Evolutionary conservation across 23 tunicate species (phyloP), one percentile per base, ranked within the genome.

Genomic region (Trididemnum miniatum): DNA sequence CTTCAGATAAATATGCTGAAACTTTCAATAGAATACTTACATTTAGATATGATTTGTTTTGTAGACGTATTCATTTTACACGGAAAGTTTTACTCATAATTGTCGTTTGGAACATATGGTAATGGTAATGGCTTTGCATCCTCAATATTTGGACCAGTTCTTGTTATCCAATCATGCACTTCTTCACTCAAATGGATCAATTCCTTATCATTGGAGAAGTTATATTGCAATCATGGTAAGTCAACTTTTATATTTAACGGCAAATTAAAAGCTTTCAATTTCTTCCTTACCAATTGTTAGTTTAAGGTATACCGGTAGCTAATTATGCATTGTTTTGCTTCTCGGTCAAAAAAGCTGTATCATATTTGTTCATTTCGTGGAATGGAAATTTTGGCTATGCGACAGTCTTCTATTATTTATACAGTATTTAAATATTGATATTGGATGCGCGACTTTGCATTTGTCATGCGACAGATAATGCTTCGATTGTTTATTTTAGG

Each of bases 61-160:
- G 35, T 82, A 92, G 90, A 52, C 78, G 12, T 78, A 87, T n/a
- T 62, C 86, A 1, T 59, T 83, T 24, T 87, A 84, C 65, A 77
- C 35, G 3, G 89, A 87, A 73, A 83, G 92, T 50, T 92, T 82
- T 62, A 59, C 65, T 20, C 86, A 92, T 38, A 86, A 89, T 26
- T 84, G 92, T 44, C 83, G 92, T 23, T 83, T 92, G 37, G 97
- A 92, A 64, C 97, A 92, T 80, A 87, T 92, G 92, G 89, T 79
- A 54, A 84, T 92, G 88, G 89, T 92, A 0, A 87, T 92, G 97
- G 92, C 84, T 0, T 31, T 92, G 79, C 97, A 92, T 50, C 92
- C 97, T 1, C 89, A 83, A 30, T 92, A 92, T 52, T 77, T 92
- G 76, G 71, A 87, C 65, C 80, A 83, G 35, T 92, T 84, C 63